Evolutionary conservation across 2,888 invertebrate genomes (phyloP).

Genomic region (Helobdella robusta): DNA sequence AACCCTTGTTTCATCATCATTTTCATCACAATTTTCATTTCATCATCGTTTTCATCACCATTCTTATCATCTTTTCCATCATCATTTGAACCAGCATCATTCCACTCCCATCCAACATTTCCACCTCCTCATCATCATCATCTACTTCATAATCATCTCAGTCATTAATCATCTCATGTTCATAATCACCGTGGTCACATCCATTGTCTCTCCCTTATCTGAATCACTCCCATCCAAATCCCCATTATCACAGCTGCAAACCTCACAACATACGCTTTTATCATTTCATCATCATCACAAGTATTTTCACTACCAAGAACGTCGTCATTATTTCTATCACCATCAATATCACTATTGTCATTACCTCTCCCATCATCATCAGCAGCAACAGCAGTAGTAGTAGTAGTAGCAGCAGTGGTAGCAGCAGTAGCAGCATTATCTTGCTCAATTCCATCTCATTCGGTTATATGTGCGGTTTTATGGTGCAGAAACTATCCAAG

Average conservation of each 20-base stretch:
- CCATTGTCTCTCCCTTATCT: too few species aligned
- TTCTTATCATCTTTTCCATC: background rate
- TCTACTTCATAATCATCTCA: background rate
- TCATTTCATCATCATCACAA: too few species aligned
- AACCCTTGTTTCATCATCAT: background rate
- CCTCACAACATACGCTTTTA: too few species aligned
- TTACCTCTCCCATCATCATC: conserved; percentile 6
- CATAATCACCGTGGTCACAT: background rate
- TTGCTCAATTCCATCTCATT: background rate
- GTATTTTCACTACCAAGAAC: too few species aligned
- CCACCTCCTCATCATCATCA: background rate
- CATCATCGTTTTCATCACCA: conserved; percentile 3
- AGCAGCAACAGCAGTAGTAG: conserved; percentile 37
- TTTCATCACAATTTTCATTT: background rate
- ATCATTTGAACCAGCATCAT: too few species aligned
- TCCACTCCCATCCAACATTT: too few species aligned
- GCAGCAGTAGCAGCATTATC: background rate
- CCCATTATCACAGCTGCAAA: too few species aligned
- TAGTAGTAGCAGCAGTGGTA: conserved; percentile 36
- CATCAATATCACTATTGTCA: background rate
- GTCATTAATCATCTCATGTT: background rate
- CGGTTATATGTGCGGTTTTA: background rate
- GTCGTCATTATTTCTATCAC: too few species aligned
- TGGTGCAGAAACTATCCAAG: background rate
- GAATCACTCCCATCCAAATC: too few species aligned